Conservation (phyloP, 2,888 invertebrate species). For the Tachystola acroxantha region DNA sequence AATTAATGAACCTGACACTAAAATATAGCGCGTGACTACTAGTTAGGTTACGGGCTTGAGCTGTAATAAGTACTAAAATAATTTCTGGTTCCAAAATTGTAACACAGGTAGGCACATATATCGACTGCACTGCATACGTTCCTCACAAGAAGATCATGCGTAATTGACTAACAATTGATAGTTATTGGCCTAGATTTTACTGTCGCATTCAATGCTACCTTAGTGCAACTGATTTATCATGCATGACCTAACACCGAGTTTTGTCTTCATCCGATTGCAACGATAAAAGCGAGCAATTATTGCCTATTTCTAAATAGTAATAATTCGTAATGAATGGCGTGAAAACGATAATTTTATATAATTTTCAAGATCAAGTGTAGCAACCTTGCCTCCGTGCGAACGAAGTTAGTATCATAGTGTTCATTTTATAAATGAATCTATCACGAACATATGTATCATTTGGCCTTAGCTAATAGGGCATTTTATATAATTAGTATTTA, state of each 20-base stretch:
- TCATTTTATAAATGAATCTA: conserved; percentile 28
- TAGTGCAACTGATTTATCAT: too few relatives aligned
- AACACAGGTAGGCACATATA: too few relatives aligned
- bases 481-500: conserved; percentile 6
- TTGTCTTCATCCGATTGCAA: neutral
- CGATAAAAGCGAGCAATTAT: neutral
- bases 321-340: neutral
- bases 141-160: too few relatives aligned
- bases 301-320: neutral
- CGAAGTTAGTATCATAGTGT: conserved; percentile 26
- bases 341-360: conserved; percentile 23
- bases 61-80: too few relatives aligned
- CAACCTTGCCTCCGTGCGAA: conserved; percentile 31
- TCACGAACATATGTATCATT: conserved; percentile 27
- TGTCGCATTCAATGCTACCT: conserved; percentile 4
- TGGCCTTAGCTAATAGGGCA: conserved; percentile 7
- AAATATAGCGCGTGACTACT: too few relatives aligned
- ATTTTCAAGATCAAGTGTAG: conserved; percentile 19
- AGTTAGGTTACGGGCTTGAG: too few relatives aligned
- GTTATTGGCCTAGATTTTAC: conserved; percentile 9
- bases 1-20: too few relatives aligned
- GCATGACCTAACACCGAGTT: too few relatives aligned
- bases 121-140: too few relatives aligned
- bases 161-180: conserved; percentile 11
- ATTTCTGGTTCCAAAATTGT: too few relatives aligned